phyloP scores from a whole-genome alignment of 2,888 invertebrate species.

The Calephelis perditalis region DNA sequence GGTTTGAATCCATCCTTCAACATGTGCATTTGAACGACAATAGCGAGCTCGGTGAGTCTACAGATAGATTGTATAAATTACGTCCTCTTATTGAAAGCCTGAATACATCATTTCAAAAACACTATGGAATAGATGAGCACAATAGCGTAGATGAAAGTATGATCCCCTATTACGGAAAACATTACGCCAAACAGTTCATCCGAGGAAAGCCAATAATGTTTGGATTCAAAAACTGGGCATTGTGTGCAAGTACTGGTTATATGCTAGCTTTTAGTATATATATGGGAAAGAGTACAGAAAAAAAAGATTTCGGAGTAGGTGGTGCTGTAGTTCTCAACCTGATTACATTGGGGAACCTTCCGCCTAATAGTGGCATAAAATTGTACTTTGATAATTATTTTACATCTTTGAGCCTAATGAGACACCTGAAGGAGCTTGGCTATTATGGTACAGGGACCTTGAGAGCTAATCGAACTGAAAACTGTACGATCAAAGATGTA shows the following conservation, averaged over 20 bases:
- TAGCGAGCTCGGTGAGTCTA: conserved; percentile 16
- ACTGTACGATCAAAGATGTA: conserved; percentile 26
- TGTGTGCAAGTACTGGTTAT: conserved; percentile 22
- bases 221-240: conserved; percentile 24
- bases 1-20: conserved; percentile 18
- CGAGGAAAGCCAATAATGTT: conserved; percentile 25
- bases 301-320: too few relatives aligned
- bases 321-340: too few relatives aligned
- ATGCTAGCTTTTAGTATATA: too few relatives aligned
- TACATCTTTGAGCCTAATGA: conserved; percentile 23
- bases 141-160: too few relatives aligned
- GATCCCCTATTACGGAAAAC: conserved; percentile 8
- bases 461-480: conserved; percentile 24
- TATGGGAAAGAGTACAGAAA: too few relatives aligned
- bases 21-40: conserved; percentile 23
- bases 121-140: conserved; percentile 13
- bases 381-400: conserved; percentile 24
- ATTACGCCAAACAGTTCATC: conserved; percentile 15
- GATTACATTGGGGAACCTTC: too few relatives aligned
- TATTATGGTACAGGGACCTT: conserved; percentile 24
- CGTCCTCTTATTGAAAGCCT: conserved; percentile 15
- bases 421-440: conserved; percentile 22
- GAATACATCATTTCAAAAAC: conserved; percentile 20
- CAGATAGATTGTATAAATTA: conserved; percentile 15
- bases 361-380: too few relatives aligned